phyloP scores from a whole-genome alignment of 23 tunicate genomes.

The Halocynthia aurantium region DNA sequence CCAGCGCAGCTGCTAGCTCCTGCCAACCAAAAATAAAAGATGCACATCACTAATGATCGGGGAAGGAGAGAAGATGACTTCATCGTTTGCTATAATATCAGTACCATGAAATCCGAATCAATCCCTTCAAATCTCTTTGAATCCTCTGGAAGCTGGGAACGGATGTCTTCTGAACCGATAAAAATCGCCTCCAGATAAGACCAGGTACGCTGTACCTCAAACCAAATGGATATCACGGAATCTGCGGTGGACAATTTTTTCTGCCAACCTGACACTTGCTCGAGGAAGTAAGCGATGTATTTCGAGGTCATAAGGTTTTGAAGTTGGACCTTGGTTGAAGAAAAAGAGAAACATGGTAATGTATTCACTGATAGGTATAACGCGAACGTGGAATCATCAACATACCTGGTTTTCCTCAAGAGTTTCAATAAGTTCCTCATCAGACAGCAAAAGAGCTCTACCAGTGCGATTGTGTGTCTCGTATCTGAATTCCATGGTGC shows the following conservation, averaged over 20 bases:
- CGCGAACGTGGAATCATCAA: background rate
- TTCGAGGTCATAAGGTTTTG: constrained; percentile 99
- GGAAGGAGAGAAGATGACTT: no score
- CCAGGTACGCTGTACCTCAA: constrained; percentile 99
- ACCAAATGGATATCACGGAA: constrained; percentile 91
- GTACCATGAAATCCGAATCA: constrained; percentile 82
- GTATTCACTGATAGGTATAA: background rate
- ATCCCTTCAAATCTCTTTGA: constrained; percentile 95
- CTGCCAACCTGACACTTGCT: constrained; percentile 98
- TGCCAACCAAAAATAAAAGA: constrained; percentile 1
- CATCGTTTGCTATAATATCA: background rate
- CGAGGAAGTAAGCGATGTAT: constrained; percentile 91
- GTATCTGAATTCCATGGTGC: constrained; percentile 91
- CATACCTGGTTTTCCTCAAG: constrained; percentile 90
- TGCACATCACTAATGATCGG: background rate
- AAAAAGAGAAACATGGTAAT: background rate
- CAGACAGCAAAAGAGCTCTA: constrained; percentile 66
- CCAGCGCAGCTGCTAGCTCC: constrained; percentile 60
- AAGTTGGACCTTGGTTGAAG: constrained; percentile 67
- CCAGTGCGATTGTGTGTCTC: constrained; percentile 75
- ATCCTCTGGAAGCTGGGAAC: constrained; percentile 98
- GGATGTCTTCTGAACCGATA: constrained; percentile 95
- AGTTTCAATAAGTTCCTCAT: constrained; percentile 94
- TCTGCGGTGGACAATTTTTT: constrained; percentile 92
- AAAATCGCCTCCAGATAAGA: constrained; percentile 95